Base-by-base conservation (phyloP, 2,113 vertebrate genomes). In the Bombycilla garrulus region DNA sequence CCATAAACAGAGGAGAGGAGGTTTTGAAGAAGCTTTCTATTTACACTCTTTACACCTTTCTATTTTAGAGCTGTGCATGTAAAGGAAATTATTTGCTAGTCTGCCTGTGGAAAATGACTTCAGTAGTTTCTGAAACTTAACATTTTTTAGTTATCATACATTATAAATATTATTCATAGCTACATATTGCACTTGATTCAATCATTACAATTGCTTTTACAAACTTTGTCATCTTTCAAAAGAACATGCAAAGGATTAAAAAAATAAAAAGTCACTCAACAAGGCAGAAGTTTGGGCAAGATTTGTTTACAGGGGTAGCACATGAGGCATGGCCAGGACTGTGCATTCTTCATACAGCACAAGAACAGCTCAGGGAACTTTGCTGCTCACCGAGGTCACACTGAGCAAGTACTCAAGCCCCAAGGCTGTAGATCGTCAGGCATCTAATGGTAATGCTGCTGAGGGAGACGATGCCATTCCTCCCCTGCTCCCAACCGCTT, bases 321-420 rank as follows among this genome's bases (percentile, higher is more conserved):
- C 1, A 2, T 0, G 4, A 66, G n/a, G 51, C 2, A 0, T 0
- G 1, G 38, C 44, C 33, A 28, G n/a, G 54, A 11, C 42, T 31
- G 19, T 3, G 2, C 23, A 38, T 83, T 17, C 38, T 81, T 74
- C 6, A 6, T 2, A 21, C 4, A 38, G 35, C 29, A 33, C 33
- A 33, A 36, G 57, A 66, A 21, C 10, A 25, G 23, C 22, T 26
- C 25, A 24, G 12, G n/a, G 57, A 51, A 9, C 31, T 44, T 90
- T 0, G 0, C 48, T 54, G 40, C 45, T 47, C 42, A 19, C 31
- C 5, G 2, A 36, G 50, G 28, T 61, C 12, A 15, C 56, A 31
- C 12, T 29, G 25, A 71, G 16, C 21, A 66, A 48, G 21, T 28
- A 22, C 38, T 31, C 3, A 5, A 50, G 22, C 67, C 48, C 36